Percentiles rank a stretch among this genome's conserved stretches.
These are phyloP conservation scores for Agrochola litura DNA, from an alignment of 2,888 invertebrate species.

Conservation along the genomic window DNA sequence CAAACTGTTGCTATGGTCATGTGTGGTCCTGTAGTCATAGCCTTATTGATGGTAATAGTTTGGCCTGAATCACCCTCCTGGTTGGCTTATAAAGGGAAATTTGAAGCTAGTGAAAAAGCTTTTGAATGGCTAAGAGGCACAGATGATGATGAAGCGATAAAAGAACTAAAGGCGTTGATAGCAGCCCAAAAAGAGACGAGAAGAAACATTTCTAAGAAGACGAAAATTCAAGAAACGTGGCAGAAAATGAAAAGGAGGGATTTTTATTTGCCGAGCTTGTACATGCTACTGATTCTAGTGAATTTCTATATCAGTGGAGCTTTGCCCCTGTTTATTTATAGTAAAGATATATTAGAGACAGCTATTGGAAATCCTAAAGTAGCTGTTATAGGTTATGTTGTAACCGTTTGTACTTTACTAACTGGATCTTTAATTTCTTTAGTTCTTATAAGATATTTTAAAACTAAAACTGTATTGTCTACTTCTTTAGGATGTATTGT, in stretches of 20 bases:
- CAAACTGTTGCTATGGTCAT: constrained; percentile 25
- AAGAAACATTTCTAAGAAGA: constrained; percentile 5
- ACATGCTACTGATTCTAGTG: constrained; percentile 30
- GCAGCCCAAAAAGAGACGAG: constrained; percentile 33
- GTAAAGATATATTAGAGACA: constrained; percentile 37
- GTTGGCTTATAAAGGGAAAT: constrained; percentile 59
- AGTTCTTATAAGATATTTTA: constrained; percentile 41
- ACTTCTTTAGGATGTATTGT: constrained; percentile 27
- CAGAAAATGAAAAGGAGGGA: constrained; percentile 29
- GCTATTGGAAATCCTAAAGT: constrained; percentile 43
- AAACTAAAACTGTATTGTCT: constrained; percentile 47
- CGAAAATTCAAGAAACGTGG: constrained; percentile 22
- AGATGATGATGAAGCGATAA: constrained; percentile 18
- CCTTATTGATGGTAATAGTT: constrained; percentile 22
- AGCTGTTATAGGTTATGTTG: constrained; percentile 35
- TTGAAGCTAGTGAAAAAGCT: constrained; percentile 44
- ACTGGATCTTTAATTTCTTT: constrained; percentile 45
- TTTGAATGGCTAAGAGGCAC: constrained; percentile 37
- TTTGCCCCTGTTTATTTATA: constrained; percentile 30
- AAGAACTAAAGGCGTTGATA: constrained; percentile 33
- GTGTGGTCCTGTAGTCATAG: constrained; percentile 32
- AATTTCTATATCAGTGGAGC: constrained; percentile 37
- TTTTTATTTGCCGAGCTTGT: constrained; percentile 38
- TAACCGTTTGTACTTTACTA: not conserved
- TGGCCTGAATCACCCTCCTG: constrained; percentile 64